Evolutionary conservation across 2,888 invertebrate species (phyloP).

Genomic region (Amblyjoppa fuscipennis): DNA sequence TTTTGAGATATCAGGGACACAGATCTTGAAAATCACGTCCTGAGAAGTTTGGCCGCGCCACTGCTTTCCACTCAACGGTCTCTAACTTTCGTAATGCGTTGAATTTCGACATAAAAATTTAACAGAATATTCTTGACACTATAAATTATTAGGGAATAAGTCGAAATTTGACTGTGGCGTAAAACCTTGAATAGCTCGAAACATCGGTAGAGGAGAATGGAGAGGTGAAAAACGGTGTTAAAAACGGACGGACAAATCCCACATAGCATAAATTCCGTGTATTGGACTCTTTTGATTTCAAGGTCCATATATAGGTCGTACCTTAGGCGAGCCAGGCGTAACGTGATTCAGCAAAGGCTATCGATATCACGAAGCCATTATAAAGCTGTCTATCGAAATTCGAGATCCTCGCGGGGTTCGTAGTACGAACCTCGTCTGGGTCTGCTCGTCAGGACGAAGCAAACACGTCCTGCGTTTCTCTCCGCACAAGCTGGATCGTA

Average conservation of each 20-base stretch:
- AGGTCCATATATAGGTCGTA: neutral
- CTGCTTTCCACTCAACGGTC: too few relatives aligned
- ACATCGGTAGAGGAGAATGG: neutral
- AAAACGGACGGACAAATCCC: too few relatives aligned
- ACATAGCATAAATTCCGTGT: neutral
- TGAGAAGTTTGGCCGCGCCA: too few relatives aligned
- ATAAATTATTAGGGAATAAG: too few relatives aligned
- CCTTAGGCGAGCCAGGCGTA: constrained; percentile 46
- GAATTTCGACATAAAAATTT: too few relatives aligned
- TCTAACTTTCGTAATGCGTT: too few relatives aligned
- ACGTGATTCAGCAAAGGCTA: constrained; percentile 71
- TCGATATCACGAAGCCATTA: constrained; percentile 70
- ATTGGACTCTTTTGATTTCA: neutral
- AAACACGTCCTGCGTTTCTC: constrained; percentile 43
- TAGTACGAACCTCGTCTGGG: constrained; percentile 7
- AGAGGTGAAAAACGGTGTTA: neutral
- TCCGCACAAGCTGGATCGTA: constrained; percentile 24
- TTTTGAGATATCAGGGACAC: too few relatives aligned
- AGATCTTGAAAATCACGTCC: too few relatives aligned
- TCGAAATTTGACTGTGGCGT: too few relatives aligned
- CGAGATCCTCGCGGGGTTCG: constrained; percentile 55
- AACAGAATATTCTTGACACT: too few relatives aligned
- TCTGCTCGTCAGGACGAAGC: constrained; percentile 52
- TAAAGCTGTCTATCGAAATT: constrained; percentile 68
- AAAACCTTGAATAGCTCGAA: neutral